phyloP scores from a whole-genome alignment of 23 tunicate genomes.

The Oikopleura albicans region DNA sequence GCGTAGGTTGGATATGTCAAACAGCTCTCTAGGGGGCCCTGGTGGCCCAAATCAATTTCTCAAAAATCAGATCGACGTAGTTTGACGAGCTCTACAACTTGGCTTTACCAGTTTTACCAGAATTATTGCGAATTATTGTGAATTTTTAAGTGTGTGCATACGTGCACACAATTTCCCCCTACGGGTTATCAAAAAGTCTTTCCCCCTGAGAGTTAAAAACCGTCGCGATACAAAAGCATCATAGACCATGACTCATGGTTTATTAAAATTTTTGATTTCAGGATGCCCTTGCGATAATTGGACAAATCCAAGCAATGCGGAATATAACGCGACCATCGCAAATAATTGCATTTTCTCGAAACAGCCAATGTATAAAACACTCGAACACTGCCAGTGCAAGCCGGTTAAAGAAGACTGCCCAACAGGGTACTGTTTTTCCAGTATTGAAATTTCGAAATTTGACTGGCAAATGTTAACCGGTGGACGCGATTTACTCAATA shows the following conservation, averaged over 20 bases:
- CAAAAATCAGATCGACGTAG: too few species aligned
- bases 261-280: not conserved
- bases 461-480: not conserved
- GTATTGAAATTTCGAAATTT: not conserved
- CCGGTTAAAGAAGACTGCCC: constrained; percentile 13
- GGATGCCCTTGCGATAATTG: constrained; percentile 8
- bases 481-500: not conserved
- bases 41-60: too few species aligned
- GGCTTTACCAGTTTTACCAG: too few species aligned
- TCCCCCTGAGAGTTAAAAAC: too few species aligned
- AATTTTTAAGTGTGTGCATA: too few species aligned
- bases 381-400: constrained; percentile 16
- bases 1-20: too few species aligned
- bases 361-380: not conserved
- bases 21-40: too few species aligned
- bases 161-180: too few species aligned
- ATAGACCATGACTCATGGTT: not conserved
- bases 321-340: not conserved
- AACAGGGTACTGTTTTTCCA: not conserved
- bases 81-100: too few species aligned
- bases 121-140: too few species aligned
- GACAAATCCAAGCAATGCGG: not conserved
- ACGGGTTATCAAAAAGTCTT: too few species aligned
- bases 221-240: too few species aligned
- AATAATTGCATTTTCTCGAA: not conserved